Evolutionary conservation across 2,888 invertebrate genomes (phyloP).

Genomic region (Nineta flava): DNA sequence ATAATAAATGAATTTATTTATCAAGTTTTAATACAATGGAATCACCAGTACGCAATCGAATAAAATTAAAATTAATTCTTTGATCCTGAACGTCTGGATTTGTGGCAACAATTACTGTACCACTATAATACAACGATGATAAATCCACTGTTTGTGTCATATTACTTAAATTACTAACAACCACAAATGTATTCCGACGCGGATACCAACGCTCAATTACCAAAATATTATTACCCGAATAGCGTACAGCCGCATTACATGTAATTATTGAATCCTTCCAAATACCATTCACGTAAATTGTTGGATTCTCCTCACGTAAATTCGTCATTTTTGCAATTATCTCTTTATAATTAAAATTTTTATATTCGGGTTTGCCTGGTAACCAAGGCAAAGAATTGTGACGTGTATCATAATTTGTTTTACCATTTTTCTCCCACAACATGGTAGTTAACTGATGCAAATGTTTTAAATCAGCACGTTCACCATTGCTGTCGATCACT

Average conservation of each 20-base stretch:
- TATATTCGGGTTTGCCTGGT: slow-evolving; percentile 33
- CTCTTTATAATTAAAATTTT: slow-evolving; percentile 35
- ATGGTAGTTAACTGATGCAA: slow-evolving; percentile 52
- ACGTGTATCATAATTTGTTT: slow-evolving; percentile 16
- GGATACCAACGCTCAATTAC: slow-evolving; percentile 68
- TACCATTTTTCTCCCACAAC: slow-evolving; percentile 37
- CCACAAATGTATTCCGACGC: slow-evolving; percentile 57
- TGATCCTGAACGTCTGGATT: not conserved
- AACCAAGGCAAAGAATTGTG: slow-evolving; percentile 46
- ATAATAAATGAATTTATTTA: not conserved
- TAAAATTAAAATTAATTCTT: not conserved
- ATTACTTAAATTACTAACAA: slow-evolving; percentile 55
- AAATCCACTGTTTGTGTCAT: slow-evolving; percentile 47
- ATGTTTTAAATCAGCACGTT: slow-evolving; percentile 40
- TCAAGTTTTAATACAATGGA: not conserved
- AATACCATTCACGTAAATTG: slow-evolving; percentile 56
- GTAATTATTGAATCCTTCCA: slow-evolving; percentile 41
- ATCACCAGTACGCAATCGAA: not conserved
- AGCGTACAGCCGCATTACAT: slow-evolving; percentile 52
- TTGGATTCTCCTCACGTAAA: slow-evolving; percentile 45
- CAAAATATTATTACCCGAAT: slow-evolving; percentile 42
- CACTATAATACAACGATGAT: slow-evolving; percentile 61
- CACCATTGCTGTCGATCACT: slow-evolving; percentile 35
- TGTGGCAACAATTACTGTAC: slow-evolving; percentile 35
- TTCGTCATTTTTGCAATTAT: slow-evolving; percentile 40